Base-by-base conservation (phyloP, 2,888 invertebrate species). In the Ischnura elegans region DNA sequence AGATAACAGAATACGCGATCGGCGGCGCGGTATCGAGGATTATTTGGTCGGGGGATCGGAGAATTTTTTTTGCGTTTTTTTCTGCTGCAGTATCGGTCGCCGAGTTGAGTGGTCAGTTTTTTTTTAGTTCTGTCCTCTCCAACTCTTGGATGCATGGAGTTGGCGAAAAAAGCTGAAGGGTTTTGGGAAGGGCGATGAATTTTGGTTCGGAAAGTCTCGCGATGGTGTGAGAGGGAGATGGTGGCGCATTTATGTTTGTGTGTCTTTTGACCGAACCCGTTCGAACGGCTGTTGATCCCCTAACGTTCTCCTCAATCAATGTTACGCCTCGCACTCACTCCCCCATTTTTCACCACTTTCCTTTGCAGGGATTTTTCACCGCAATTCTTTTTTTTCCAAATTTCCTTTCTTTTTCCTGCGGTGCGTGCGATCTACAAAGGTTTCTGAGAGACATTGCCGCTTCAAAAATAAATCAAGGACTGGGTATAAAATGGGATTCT, bases 251-350 rank as follows among this genome's bases (percentile, higher is more conserved):
- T 61, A 16, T 6, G 61, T 61, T 21, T 61, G 29, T 76, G 36
- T 76, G 36, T 76, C 76, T 36, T 90, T 90, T 43, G 21, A 43
- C 43, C 90, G 25, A 43, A 86, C 76, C 76, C 76, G 8, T 46
- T 86, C 66, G 61, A 1, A 90, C 61, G 42, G 87, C 87, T 43
- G 51, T 61, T 61, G 90, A 90, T 43, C 43, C 90, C 8, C 90
- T 0, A 61, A 66, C 90, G 47, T 51, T 36, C 46, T 55, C 61
- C 90, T 90, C 90, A 90, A 90, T 90, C 90, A 90, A 90, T 90
- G 90, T 4, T 61, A 25, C n/a, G 2, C 25, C 25, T n/a, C 76
- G 8, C 76, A 13, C n/a, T 43, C 61, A 42, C 90, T 43, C 55
- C 13, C 51, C 51, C 51, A 19, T 51, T 90, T 90, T 45, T 36